Evolutionary conservation across 2,797 vertebrate species (phyloP).

Genomic region (Lutra lutra): DNA sequence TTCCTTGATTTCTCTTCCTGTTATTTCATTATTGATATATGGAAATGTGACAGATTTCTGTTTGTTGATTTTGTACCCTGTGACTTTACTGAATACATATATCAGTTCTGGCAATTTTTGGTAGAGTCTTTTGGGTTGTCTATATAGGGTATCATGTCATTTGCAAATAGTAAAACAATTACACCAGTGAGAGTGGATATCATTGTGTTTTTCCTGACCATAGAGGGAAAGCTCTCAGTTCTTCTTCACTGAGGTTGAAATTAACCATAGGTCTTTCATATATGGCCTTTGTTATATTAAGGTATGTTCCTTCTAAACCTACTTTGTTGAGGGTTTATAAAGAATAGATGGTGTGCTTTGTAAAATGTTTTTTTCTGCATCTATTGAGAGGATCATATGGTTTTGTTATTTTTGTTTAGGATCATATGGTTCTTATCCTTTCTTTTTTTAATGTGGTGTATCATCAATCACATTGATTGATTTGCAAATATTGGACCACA

Average conservation of each 20-base stretch:
- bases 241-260: background rate
- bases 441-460: too few species aligned
- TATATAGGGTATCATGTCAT: background rate
- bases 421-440: too few species aligned
- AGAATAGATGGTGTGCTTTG: background rate
- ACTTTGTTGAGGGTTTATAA: background rate
- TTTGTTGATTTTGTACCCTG: background rate
- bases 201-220: background rate
- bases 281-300: background rate
- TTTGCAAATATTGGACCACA: too few species aligned
- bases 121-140: background rate
- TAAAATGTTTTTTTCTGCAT: background rate
- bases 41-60: background rate
- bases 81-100: background rate
- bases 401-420: too few species aligned
- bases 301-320: background rate
- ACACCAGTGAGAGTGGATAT: background rate
- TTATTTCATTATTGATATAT: background rate
- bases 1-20: background rate
- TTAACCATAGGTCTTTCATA: background rate
- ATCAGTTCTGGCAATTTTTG: background rate
- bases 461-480: too few species aligned
- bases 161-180: background rate
- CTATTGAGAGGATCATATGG: background rate
- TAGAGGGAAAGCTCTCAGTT: background rate